phyloP scores from a whole-genome alignment of 23 tunicate species.

The Halocynthia aurantium region DNA sequence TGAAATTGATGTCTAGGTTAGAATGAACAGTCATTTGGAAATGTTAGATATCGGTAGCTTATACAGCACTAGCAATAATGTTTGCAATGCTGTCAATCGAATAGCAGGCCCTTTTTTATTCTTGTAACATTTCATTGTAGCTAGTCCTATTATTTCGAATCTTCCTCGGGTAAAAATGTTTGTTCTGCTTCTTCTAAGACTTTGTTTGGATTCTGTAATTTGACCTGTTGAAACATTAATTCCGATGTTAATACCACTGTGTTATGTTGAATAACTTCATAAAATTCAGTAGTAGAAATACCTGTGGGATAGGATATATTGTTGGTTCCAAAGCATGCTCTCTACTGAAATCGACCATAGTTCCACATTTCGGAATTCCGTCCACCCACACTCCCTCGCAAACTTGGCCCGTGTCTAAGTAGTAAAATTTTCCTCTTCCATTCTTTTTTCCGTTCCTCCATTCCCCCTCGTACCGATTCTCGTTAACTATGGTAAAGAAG shows the following conservation, averaged over 20 bases:
- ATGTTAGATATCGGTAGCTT: no score
- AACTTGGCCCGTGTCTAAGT: slow-evolving; percentile 79
- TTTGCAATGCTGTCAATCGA: no score
- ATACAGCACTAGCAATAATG: no score
- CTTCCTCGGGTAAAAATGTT: slow-evolving; percentile 13
- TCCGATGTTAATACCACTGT: no score
- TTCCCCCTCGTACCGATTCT: slow-evolving; percentile 93
- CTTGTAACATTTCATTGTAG: no score
- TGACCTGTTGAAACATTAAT: slow-evolving; percentile 3
- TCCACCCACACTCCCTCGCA: slow-evolving; percentile 89
- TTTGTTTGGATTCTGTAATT: not conserved
- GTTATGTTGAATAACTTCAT: no score
- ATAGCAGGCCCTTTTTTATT: no score
- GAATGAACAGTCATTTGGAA: no score
- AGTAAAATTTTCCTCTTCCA: slow-evolving; percentile 77
- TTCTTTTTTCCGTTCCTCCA: slow-evolving; percentile 87
- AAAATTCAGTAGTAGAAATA: not conserved
- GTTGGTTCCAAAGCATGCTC: slow-evolving; percentile 76
- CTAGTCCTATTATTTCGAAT: no score
- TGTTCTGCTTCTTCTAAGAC: slow-evolving; percentile 17
- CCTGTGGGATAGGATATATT: slow-evolving; percentile 76
- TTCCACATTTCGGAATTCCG: slow-evolving; percentile 84
- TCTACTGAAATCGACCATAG: slow-evolving; percentile 76
- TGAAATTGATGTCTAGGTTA: no score
- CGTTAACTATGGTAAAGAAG: slow-evolving; percentile 37